Evolutionary conservation across 2,113 vertebrate genomes (phyloP).

Genomic region (Aix galericulata): DNA sequence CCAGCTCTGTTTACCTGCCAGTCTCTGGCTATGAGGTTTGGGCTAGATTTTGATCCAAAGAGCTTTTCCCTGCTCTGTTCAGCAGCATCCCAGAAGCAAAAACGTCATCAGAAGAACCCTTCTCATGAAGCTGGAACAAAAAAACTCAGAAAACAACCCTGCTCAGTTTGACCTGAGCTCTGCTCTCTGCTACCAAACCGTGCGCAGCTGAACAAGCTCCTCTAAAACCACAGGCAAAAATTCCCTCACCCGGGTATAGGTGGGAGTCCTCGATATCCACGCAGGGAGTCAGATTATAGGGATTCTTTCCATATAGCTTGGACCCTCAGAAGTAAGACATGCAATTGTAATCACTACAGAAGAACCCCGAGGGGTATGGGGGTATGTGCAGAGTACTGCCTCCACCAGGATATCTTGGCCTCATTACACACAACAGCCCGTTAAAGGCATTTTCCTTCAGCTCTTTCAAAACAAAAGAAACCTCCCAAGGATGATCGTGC

Average conservation of each 20-base stretch:
- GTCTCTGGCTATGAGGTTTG: not conserved
- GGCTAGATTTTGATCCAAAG: not conserved
- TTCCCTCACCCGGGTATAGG: not conserved
- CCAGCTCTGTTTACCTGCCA: not conserved
- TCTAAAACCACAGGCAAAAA: not conserved
- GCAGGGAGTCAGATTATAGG: too few relatives aligned
- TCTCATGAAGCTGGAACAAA: not conserved
- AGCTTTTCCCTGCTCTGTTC: not conserved
- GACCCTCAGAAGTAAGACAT: not conserved
- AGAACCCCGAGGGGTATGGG: accelerated
- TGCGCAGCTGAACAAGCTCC: not conserved
- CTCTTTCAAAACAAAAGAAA: not conserved
- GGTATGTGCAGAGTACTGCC: accelerated
- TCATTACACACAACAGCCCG: not conserved
- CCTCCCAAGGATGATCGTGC: not conserved
- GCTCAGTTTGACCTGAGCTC: not conserved
- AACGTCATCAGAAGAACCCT: not conserved
- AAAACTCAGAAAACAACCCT: not conserved
- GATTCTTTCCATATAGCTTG: too few relatives aligned
- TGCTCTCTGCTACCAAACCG: not conserved
- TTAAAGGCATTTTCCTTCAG: not conserved
- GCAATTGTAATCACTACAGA: not conserved
- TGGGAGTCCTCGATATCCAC: not conserved
- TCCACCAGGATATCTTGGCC: not conserved
- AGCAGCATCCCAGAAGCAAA: not conserved